Evolutionary conservation across 2,797 vertebrate genomes (phyloP), one percentile per base, ranked within the genome.

Genomic region (Xiphorhynchus erythropygius): DNA sequence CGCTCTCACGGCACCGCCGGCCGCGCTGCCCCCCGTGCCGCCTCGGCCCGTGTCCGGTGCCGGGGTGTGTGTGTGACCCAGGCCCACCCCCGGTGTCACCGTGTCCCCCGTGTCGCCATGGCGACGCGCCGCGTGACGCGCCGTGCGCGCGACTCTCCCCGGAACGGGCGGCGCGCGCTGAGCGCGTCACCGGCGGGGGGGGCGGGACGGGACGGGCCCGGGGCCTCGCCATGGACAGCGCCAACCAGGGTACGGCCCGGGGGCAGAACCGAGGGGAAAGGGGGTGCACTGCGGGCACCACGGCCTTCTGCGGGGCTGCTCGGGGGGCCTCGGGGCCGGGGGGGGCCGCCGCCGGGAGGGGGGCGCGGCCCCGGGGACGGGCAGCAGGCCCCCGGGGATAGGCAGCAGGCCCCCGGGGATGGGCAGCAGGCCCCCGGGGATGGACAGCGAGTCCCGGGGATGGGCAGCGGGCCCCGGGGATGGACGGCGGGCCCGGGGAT

Each of bases 151-250:
- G 90, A 53, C 88, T 15, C 81, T 27, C 64, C 85, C 93, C 94
- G 91, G 76, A 74, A 87, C 85, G 80, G 87, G 90, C 17, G 78
- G 78, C 76, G 82, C 90, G 70, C 35, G 18, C 24, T 74, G 70
- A 59, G 42, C 28, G 42, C 86, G 90, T 89, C 91, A 90, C 55
- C 39, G 42, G 33, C 39, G 13, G 44, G 41, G 63, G 37, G 16
- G 42, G 33, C 39, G 32, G 53, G 53, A 90, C n/a, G 46, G 69
- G 18, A 37, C 27, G 86, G 84, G 75, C 7, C 42, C 7, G 76
- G 47, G 69, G 70, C 57, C 62, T 85, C 52, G 93, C 68, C 25
- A 97, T 96, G 96, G 96, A 97, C 75, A 96, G 93, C 68, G 95
- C 95, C 44, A 92, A 55, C 53, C 96, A 96, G 75, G 96, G 96